These are phyloP conservation scores for Diarsia rubi DNA, from an alignment of 2,888 invertebrate species.

Conservation along the genomic window DNA sequence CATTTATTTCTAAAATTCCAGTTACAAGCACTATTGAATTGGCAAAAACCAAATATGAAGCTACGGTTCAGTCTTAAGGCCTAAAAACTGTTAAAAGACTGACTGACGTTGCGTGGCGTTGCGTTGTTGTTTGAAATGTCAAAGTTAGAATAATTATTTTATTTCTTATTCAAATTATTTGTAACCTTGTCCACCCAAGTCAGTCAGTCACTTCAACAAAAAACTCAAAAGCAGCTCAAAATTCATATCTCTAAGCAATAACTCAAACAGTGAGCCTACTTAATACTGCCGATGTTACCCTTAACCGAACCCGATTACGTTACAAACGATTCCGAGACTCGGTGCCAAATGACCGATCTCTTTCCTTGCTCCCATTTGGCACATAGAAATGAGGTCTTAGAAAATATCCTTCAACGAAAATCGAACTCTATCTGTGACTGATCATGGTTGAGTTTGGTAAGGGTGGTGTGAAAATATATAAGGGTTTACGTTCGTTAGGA, in stretches of 20 bases:
- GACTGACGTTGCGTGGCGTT: too few relatives aligned
- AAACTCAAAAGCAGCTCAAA: constrained; percentile 48
- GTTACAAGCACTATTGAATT: not conserved
- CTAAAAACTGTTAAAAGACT: too few relatives aligned
- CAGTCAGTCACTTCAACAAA: constrained; percentile 16
- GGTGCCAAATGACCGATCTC: constrained; percentile 68
- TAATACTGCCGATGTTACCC: constrained; percentile 63
- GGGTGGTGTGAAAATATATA: constrained; percentile 18
- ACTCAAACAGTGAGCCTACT: constrained; percentile 59
- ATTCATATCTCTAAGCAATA: constrained; percentile 59
- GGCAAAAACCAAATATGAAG: not conserved
- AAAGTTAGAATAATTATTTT: too few relatives aligned
- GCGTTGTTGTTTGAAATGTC: too few relatives aligned
- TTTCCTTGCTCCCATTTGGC: constrained; percentile 60
- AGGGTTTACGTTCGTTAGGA: constrained; percentile 66
- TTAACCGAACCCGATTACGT: constrained; percentile 64
- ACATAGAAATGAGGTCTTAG: constrained; percentile 56
- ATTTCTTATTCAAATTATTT: not conserved
- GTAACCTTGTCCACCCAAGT: constrained; percentile 1
- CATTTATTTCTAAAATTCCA: not conserved
- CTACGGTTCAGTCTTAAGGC: too few relatives aligned
- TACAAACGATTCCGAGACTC: constrained; percentile 67
- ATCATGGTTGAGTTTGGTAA: constrained; percentile 20
- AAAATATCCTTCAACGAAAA: constrained; percentile 24
- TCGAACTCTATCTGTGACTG: not conserved